Percentiles rank a stretch among this genome's conserved stretches.
These are phyloP conservation scores for Montipora foliosa DNA, from an alignment of 64 coral and sea anemone species.

Conservation along the genomic window DNA sequence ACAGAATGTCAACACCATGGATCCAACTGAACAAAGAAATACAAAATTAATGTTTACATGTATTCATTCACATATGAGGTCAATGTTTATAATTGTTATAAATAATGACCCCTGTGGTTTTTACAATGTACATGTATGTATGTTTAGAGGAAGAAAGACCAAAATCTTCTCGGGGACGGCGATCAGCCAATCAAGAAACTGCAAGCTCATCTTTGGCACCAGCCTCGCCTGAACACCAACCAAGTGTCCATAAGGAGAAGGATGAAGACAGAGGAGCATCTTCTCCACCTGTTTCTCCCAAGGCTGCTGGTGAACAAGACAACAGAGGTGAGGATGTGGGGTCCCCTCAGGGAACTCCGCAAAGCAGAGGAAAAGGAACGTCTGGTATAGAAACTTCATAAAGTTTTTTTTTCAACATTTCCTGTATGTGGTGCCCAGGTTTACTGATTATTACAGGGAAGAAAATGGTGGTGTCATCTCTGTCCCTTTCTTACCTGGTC, in stretches of 20 bases:
- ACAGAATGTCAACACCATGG: too few species aligned
- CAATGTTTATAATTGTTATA: too few species aligned
- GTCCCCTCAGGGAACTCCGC: constrained; percentile 23
- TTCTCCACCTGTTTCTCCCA: constrained; percentile 17
- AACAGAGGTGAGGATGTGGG: background rate
- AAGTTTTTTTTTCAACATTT: background rate
- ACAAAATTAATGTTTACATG: too few species aligned
- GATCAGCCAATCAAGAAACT: background rate
- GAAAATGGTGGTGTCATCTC: too few species aligned
- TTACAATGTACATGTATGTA: background rate
- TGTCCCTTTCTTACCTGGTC: too few species aligned
- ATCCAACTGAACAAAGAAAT: too few species aligned
- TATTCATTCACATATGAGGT: too few species aligned
- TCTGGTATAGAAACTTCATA: background rate
- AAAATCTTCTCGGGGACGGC: constrained; percentile 53
- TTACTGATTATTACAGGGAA: too few species aligned
- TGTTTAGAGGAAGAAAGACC: constrained; percentile 66
- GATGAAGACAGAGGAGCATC: background rate
- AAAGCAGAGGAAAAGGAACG: constrained; percentile 6
- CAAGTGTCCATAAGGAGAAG: background rate
- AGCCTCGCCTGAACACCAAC: constrained; percentile 34
- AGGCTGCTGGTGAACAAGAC: background rate
- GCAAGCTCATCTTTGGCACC: constrained; percentile 18
- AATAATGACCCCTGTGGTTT: background rate
- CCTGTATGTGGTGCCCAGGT: too few species aligned